These are phyloP conservation scores for Alloplasta piceator DNA, from an alignment of 2,888 invertebrate genomes.

Conservation along the genomic window DNA sequence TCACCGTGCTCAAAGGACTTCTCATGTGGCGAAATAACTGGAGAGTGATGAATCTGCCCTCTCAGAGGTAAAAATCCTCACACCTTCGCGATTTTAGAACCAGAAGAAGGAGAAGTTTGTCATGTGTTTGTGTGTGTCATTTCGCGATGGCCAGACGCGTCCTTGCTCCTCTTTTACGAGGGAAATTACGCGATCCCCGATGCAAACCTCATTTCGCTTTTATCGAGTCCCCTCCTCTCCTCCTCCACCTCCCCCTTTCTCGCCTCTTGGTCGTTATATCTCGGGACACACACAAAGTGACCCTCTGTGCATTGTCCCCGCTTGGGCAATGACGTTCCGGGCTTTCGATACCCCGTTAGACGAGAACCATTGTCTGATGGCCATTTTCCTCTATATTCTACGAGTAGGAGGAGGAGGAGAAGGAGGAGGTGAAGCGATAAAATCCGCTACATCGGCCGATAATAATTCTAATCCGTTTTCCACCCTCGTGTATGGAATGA, in stretches of 20 bases:
- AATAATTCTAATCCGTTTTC: conserved; percentile 38
- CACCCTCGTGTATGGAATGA: background rate
- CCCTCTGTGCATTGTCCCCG: background rate
- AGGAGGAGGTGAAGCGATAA: conserved; percentile 13
- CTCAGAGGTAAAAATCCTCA: background rate
- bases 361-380: conserved; percentile 41
- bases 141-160: conserved; percentile 58
- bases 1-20: too few species aligned
- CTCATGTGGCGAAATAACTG: too few species aligned
- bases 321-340: conserved; percentile 2
- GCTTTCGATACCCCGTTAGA: conserved; percentile 9
- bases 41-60: background rate
- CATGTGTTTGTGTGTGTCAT: conserved; percentile 27
- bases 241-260: background rate
- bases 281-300: conserved; percentile 12
- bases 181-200: conserved; percentile 74
- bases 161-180: conserved; percentile 68
- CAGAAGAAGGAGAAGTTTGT: conserved; percentile 6
- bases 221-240: conserved; percentile 65
- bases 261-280: conserved; percentile 22
- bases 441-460: conserved; percentile 45
- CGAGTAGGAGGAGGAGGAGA: background rate
- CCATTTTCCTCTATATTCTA: conserved; percentile 23
- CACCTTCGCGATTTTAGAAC: background rate
- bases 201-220: conserved; percentile 73